Base-by-base conservation (phyloP, 1,140 invertebrate species). In the Anastrepha ludens region DNA sequence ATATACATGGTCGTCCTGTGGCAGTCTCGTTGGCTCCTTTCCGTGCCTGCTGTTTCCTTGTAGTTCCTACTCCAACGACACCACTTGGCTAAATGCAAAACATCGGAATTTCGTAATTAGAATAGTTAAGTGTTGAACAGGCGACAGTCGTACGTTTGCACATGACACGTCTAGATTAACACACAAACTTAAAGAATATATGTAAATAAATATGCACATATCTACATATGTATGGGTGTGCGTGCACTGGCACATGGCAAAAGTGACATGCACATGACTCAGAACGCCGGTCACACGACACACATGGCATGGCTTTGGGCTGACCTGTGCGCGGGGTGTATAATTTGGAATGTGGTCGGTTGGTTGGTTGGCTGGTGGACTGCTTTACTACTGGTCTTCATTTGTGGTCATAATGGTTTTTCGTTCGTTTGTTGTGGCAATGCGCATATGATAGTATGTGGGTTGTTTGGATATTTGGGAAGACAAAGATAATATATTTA, bases 61-160 rank as follows among this genome's bases (percentile, higher is more conserved):
- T 41, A 47, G 64, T 67, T 20, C 39, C 29, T 39, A 39, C 64
- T 29, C 29, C 64, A 67, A 41, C 64, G 11, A 39, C 64, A 67
- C 2, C 64, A 67, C 3, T 67, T 67, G 20, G n/a, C n/a, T 29
- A 20, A 7, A 70, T 5, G 74, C 47, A 58, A 81, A 81, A 47
- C 74, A 47, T 81, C 74, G 74, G 74, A 81, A 81, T 81, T 81
- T 81, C 74, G 74, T 81, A 81, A 81, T 81, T 81, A 81, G 74
- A 81, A 81, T 81, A 81, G 74, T 55, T 55, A 81, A 81, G 74
- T 81, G 74, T 81, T 81, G 74, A 81, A 29, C 74, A 81, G 74
- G 74, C 74, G 74, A 81, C 74, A 81, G 74, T 55, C 74, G 74
- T 47, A 74, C 39, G 41, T 74, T 74, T 74, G 17, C 74, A 81